Base-by-base conservation (phyloP, 2,888 invertebrate genomes). In the Hipparchia sbordonii region DNA sequence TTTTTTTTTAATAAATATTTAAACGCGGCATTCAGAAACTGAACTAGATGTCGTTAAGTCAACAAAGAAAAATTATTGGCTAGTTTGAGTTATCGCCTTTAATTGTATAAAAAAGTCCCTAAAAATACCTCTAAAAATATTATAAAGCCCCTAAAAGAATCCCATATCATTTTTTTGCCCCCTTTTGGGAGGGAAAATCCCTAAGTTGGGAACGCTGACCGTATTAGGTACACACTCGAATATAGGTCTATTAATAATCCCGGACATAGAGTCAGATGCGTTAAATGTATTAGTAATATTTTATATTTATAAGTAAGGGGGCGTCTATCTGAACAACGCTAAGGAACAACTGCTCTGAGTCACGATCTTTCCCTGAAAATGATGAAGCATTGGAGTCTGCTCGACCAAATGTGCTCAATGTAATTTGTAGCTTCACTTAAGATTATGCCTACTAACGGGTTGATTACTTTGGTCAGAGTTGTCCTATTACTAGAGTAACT, bases 291-390 rank as follows among this genome's bases (percentile, higher is more conserved):
- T 78, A 81, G 82, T 84, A 80, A 79, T 80, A 78, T 74, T 74
- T 73, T 65, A 74, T 74, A 74, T 79, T 68, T 48, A 13, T 54
- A 78, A 79, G 76, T 79, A 80, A 80, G 84, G 82, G 82, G 82
- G 81, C 80, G 82, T 77, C 80, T 78, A 81, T 82, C 81, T 85
- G 83, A 86, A 84, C 82, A 23, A 23, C 23, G 0, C 23, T 0
- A 23, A 23, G 23, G 23, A 23, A 23, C 23, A 84, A 81, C 78
- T 78, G 78, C 79, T 87, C 85, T 90, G 82, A 90, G 84, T 90
- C 81, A 76, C 75, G 74, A 70, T 83, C 82, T 85, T 90, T 88
- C 87, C 81, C 86, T 89, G 90, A 88, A 84, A 90, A 85, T 82
- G 84, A 87, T 90, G 89, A 89, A 87, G 23, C 68, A 60, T 60